These are phyloP conservation scores for Collichthys lucidus DNA, from an alignment of 2,113 vertebrate genomes.

Conservation along the genomic window DNA sequence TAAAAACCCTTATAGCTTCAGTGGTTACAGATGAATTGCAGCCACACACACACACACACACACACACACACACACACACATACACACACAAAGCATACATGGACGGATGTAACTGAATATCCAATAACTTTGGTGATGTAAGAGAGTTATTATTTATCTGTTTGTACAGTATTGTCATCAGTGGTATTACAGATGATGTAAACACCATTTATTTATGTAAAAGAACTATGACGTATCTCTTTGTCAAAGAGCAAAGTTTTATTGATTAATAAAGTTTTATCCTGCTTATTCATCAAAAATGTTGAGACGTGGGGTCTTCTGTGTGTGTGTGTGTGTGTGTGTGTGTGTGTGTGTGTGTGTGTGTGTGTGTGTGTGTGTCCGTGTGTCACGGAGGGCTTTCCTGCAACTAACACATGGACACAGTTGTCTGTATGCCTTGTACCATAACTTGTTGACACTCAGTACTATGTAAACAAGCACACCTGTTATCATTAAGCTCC, in stretches of 20 bases:
- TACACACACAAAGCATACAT: conserved; percentile 22
- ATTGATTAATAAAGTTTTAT: conserved; percentile 96
- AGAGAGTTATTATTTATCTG: conserved; percentile 59
- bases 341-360: background rate
- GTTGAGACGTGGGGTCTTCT: background rate
- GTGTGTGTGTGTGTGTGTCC: too few relatives aligned
- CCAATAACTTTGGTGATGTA: conserved; percentile 53
- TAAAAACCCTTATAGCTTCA: conserved; percentile 45
- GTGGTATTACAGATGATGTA: conserved; percentile 71
- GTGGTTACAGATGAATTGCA: conserved; percentile 40
- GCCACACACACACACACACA: too few relatives aligned
- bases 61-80: too few relatives aligned
- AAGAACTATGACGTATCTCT: conserved; percentile 61
- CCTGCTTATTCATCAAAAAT: conserved; percentile 75
- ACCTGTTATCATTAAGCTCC: too few relatives aligned
- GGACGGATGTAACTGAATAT: conserved; percentile 33
- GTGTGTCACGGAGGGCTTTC: too few relatives aligned
- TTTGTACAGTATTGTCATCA: conserved; percentile 72
- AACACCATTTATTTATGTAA: conserved; percentile 79
- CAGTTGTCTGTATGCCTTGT: too few relatives aligned
- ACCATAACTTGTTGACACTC: too few relatives aligned
- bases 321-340: background rate
- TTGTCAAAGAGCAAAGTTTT: conserved; percentile 88
- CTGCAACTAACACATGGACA: too few relatives aligned
- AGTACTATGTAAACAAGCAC: too few relatives aligned